Conservation (phyloP, 1,140 invertebrate species). For the Bombus haemorrhoidalis region DNA sequence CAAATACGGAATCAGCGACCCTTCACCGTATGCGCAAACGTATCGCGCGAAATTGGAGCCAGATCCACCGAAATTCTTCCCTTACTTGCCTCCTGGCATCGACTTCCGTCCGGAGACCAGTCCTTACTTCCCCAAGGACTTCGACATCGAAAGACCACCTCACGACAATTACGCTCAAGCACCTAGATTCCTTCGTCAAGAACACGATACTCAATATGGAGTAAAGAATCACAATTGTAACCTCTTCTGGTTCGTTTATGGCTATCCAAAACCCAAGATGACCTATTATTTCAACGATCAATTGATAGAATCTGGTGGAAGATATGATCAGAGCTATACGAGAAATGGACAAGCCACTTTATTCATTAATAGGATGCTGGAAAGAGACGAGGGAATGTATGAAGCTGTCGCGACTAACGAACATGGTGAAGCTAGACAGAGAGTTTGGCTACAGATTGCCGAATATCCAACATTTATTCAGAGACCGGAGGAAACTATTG, state of each 20-base stretch:
- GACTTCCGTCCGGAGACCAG: conserved; percentile 93
- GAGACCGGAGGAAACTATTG: conserved; percentile 91
- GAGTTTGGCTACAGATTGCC: conserved; percentile 92
- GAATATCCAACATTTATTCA: conserved; percentile 96
- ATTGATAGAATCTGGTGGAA: conserved; percentile 90
- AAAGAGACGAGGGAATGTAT: conserved; percentile 95
- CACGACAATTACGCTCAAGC: conserved; percentile 92
- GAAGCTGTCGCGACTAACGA: conserved; percentile 96
- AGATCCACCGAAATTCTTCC: conserved; percentile 90
- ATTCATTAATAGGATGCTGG: conserved; percentile 94
- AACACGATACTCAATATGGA: conserved; percentile 93
- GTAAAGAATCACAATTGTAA: conserved; percentile 93
- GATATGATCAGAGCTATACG: conserved; percentile 93
- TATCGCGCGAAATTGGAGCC: conserved; percentile 90
- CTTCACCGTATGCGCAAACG: conserved; percentile 93
- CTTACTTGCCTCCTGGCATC: conserved; percentile 90
- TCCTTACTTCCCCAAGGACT: conserved; percentile 95
- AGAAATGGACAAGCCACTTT: conserved; percentile 94
- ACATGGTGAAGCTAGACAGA: conserved; percentile 93
- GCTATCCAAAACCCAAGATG: conserved; percentile 95
- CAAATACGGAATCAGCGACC: conserved; percentile 98
- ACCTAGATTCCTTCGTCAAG: conserved; percentile 92
- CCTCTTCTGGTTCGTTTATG: conserved; percentile 96
- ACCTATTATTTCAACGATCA: conserved; percentile 93
- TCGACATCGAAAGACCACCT: conserved; percentile 93